Conservation (phyloP, 2,113 vertebrate genomes). For the Tamias sibiricus region DNA sequence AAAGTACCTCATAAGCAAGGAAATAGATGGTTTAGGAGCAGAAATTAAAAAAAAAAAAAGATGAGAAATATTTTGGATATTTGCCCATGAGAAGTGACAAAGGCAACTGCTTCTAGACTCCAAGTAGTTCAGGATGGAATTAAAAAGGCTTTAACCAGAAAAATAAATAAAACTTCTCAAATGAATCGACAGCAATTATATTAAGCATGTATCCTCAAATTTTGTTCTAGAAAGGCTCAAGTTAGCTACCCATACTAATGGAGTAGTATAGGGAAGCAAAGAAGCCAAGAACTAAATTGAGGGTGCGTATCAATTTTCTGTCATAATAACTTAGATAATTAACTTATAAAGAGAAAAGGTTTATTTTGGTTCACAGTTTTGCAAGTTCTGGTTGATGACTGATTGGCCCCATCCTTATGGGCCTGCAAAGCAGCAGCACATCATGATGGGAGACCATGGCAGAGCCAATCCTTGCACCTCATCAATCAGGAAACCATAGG, state of each 20-base stretch:
- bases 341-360: background rate
- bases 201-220: too few species aligned
- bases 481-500: background rate
- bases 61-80: background rate
- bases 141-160: background rate
- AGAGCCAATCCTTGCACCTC: background rate
- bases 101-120: background rate
- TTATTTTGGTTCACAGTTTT: background rate
- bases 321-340: background rate
- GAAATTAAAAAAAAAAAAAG: background rate
- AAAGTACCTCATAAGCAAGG: background rate
- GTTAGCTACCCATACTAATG: background rate
- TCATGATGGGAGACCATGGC: background rate
- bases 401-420: background rate
- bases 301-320: background rate
- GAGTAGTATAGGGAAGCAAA: background rate
- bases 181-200: background rate
- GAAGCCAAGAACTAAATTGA: background rate
- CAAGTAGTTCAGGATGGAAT: background rate
- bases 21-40: background rate
- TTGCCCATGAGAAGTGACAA: background rate
- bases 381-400: background rate
- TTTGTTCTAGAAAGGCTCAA: too few species aligned
- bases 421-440: background rate
- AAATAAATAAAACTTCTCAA: background rate